phyloP scores from a whole-genome alignment of 2,797 vertebrate genomes.

The Centropyge bicolor region DNA sequence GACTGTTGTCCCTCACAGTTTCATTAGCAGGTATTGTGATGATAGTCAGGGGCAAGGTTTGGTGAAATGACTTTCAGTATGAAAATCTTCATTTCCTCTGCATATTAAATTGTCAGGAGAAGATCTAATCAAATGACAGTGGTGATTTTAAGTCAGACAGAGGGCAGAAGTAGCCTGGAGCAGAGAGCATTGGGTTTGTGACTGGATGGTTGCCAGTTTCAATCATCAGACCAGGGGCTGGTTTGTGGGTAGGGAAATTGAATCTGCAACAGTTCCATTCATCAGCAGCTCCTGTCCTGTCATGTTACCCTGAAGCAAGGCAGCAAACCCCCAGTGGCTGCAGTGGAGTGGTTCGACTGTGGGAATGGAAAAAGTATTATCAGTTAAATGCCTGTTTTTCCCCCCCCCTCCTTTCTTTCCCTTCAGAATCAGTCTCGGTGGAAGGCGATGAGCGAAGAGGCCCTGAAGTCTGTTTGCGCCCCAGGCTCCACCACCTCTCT shows the following conservation, averaged over 20 bases:
- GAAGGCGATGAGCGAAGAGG: conserved; percentile 98
- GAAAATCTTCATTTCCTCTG: conserved; percentile 4
- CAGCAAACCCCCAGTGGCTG: conserved; percentile 3
- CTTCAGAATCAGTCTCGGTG: conserved; percentile 90
- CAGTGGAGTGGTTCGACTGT: not conserved
- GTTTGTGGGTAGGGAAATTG: not conserved
- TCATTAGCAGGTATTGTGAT: not conserved
- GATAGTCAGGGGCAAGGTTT: not conserved
- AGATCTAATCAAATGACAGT: conserved; percentile 7
- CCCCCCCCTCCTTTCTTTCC: conserved; percentile 69
- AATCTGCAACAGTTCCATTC: conserved; percentile 31
- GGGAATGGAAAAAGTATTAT: not conserved
- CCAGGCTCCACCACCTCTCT: conserved; percentile 88
- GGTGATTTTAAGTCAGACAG: conserved; percentile 32
- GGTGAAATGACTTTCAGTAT: conserved; percentile 13
- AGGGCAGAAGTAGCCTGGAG: conserved; percentile 32
- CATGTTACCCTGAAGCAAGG: conserved; percentile 20
- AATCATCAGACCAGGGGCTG: conserved; percentile 15
- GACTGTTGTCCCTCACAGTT: not conserved
- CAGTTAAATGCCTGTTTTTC: not conserved
- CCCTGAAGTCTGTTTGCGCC: conserved; percentile 92
- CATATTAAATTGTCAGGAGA: conserved; percentile 2
- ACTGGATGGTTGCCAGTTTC: conserved; percentile 15
- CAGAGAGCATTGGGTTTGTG: conserved; percentile 23
- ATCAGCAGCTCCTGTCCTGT: conserved; percentile 28